Base-by-base conservation (phyloP, 2,888 invertebrate species). In the Rotaria sp. region DNA sequence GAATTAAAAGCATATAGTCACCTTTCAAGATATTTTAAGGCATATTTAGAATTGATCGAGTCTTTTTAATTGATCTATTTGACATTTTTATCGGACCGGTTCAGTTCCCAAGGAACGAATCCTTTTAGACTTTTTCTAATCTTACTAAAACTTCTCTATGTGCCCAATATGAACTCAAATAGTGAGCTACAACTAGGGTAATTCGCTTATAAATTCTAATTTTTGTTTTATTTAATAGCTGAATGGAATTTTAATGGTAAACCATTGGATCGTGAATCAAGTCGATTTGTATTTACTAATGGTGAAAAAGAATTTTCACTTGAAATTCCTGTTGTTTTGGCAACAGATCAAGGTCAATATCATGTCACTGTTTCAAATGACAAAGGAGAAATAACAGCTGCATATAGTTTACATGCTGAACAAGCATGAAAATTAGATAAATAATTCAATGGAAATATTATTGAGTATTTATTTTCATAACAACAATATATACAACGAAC, bases 311-410 rank as follows among this genome's bases (percentile, higher is more conserved):
- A 57, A n/a, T 89, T 89, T 87, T 88, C 85, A 48, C 88, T 90
- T 84, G 88, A 88, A 85, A 89, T 90, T 87, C 90, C 90, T 35
- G 89, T 89, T 30, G 90, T 89, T 75, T 88, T 90, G 84, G 89
- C 89, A 38, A 90, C 90, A 7, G 90, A 90, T 87, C 88, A 89
- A 50, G 90, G 90, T 57, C 87, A 87, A 26, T 90, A 89, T 87
- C 87, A 88, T 24, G 89, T 89, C 13, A 88, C 87, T 48, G 89
- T 89, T 26, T 88, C 87, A 57, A 88, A 89, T 87, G 88, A 88
- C n/a, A 88, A 87, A 85, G 90, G 89, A 48, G 88, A 88, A 57
- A 87, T 88, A 18, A 87, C 88, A 52, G 89, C 89, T 89, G 88
- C 89, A n/a, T 90, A 89, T 87, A 88, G 89, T 38, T 87, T 90